Evolutionary conservation across 2,888 invertebrate species (phyloP), one percentile per base, ranked within the genome.

Genomic region (Dioctria rufipes): DNA sequence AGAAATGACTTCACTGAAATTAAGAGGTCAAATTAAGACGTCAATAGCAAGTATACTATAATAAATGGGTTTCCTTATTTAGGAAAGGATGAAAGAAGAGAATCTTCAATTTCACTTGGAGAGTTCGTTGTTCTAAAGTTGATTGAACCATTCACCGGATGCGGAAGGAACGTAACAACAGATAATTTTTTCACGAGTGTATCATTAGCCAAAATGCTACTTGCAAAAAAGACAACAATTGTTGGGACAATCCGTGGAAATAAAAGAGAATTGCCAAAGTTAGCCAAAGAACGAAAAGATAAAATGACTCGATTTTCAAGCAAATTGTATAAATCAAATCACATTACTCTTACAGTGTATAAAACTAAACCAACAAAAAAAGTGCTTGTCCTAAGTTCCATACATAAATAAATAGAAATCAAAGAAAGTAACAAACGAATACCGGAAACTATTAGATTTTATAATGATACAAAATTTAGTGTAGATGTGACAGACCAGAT

Each of bases 1-100:
- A 67, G 49, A 67, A 46, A 67, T 46, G 67, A 67, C 49, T 46
- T 67, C 4, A 49, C 46, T 5, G 49, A 67, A 46, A 67, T 67
- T 46, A n/a, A n/a, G n/a, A n/a, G n/a, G n/a, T n/a, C n/a, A 46
- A 84, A 85, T 69, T 84, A 82, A n/a, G n/a, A n/a, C n/a, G n/a
- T n/a, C n/a, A n/a, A n/a, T n/a, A n/a, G n/a, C n/a, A n/a, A n/a
- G n/a, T n/a, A n/a, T n/a, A n/a, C n/a, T 54, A 61, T 84, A 73
- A 63, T 84, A 67, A 84, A 85, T 83, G 83, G 81, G 11, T 84
- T 85, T 82, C 83, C 78, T 78, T 65, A 65, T n/a, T 51, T 78
- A 4, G 78, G 65, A 39, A 65, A 66, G 25, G 78, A 78, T 37
- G 65, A 78, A 46, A 40, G 1, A 2, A 51, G 78, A 78, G 3